phyloP scores from a whole-genome alignment of 1,140 invertebrate genomes.

The Medauroidea extradentata region DNA sequence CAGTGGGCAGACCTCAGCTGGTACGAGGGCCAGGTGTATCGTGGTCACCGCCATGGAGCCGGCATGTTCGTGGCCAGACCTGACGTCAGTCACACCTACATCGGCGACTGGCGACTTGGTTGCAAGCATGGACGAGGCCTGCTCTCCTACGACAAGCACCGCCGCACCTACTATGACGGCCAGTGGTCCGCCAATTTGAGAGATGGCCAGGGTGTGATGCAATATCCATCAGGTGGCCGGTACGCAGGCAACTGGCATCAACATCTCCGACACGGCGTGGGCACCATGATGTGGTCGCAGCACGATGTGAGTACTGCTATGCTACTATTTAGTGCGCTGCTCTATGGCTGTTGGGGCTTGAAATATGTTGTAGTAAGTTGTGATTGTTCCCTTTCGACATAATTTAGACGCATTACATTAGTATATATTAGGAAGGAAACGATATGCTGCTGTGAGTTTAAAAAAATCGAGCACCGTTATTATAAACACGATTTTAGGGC shows the following conservation, averaged over 20 bases:
- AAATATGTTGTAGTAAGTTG: too few species aligned
- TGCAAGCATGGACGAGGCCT: constrained; percentile 47
- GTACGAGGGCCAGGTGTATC: constrained; percentile 52
- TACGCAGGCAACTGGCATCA: constrained; percentile 43
- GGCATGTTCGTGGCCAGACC: constrained; percentile 50
- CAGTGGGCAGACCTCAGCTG: constrained; percentile 48
- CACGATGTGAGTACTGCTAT: too few species aligned
- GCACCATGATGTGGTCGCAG: constrained; percentile 16
- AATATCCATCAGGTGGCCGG: constrained; percentile 27
- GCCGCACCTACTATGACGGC: too few species aligned
- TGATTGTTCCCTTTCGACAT: too few species aligned
- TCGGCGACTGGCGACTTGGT: constrained; percentile 47
- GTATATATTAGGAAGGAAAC: too few species aligned
- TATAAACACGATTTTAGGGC: too few species aligned
- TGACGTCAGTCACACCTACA: constrained; percentile 44
- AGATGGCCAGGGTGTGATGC: constrained; percentile 37
- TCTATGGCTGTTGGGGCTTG: too few species aligned
- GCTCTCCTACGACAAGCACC: constrained; percentile 33
- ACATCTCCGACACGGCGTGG: constrained; percentile 47
- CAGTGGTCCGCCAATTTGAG: constrained; percentile 29
- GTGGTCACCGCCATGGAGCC: constrained; percentile 50
- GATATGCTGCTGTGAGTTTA: too few species aligned
- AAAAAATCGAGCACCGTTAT: too few species aligned
- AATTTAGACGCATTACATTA: too few species aligned
- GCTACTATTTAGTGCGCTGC: too few species aligned